Evolutionary conservation across 2,888 invertebrate species (phyloP), one percentile per base, ranked within the genome.

Genomic region (Myathropa florea): DNA sequence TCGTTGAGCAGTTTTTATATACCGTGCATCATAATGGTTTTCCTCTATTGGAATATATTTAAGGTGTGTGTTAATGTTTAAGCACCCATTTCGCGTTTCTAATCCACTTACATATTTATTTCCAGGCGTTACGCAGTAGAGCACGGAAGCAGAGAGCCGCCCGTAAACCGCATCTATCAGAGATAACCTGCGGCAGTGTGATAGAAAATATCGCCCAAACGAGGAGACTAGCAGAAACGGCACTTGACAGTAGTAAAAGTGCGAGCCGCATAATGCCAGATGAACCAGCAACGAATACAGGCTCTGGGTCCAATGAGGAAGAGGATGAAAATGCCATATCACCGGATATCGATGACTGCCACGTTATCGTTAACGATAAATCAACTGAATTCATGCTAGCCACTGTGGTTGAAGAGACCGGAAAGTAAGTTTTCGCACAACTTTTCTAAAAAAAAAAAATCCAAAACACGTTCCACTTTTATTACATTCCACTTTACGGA

Each of bases 1-100:
- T 99, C 99, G 73, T 94, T 99, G 89, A 97, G 98, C 89, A 99
- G 99, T 90, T 99, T 99, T 95, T 99, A 98, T 93, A 98, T 99
- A 91, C 99, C 99, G 46, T 97, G 99, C 92, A 96, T 98, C 92
- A 97, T 99, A 92, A 99, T 99, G 98, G 97, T 99, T 93, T 97
- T 97, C 93, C 96, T 99, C 81, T 99, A 99, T 93, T 98, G 97
- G 94, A 97, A 95, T 93, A 99, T 99, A 93, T 99, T 99, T 94
- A 97, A 97, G 95, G 98, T 98, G 90, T 94, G 94, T 92, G 39
- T 63, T 24, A 21, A 36, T 7, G 26, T 33, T 57, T 39, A 30
- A 14, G 1, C 2, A 4, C 2, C 6, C 23, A 59, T 23, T 65
- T 57, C 4, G 10, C 12, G 4, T 36, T 12, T 63, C 3, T 59